Evolutionary conservation across 2,888 invertebrate species (phyloP).

Genomic region (Ochropacha duplaris): DNA sequence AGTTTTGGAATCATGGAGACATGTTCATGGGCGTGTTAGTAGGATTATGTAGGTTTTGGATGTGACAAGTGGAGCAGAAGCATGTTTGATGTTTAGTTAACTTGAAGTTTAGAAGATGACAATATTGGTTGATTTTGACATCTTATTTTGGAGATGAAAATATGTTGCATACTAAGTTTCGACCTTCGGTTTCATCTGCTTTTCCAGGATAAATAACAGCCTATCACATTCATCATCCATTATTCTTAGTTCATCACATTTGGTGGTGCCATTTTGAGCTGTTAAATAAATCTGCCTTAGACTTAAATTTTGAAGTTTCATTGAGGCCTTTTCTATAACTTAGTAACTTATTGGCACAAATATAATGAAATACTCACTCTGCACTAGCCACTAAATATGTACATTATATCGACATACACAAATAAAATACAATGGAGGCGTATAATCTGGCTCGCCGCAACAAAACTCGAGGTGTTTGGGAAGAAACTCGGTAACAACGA

Average conservation of each 20-base stretch:
- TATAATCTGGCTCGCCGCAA: conserved; percentile 47
- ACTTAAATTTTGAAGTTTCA: too few species aligned
- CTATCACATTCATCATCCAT: too few species aligned
- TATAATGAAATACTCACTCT: too few species aligned
- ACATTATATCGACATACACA: conserved; percentile 13
- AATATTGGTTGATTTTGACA: background rate
- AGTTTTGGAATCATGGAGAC: background rate
- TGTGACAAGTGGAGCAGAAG: background rate
- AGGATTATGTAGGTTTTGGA: background rate
- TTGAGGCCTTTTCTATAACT: too few species aligned
- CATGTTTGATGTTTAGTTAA: background rate
- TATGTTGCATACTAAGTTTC: too few species aligned
- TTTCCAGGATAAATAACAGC: too few species aligned
- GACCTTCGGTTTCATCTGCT: too few species aligned
- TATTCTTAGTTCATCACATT: too few species aligned
- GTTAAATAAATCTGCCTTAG: too few species aligned
- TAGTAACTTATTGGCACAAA: too few species aligned
- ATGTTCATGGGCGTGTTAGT: background rate
- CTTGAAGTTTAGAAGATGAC: background rate
- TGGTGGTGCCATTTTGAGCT: too few species aligned
- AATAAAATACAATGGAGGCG: conserved; percentile 41
- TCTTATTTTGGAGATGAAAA: background rate
- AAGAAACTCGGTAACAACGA: conserved; percentile 47
- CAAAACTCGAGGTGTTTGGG: conserved; percentile 49
- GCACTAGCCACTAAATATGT: conserved; percentile 8